A percentile compares a stretch with the other conserved stretches of the same genome.
These are phyloP conservation scores for Rhinichthys osculus DNA, from an alignment of 2,797 vertebrate genomes.

Conservation along the genomic window DNA sequence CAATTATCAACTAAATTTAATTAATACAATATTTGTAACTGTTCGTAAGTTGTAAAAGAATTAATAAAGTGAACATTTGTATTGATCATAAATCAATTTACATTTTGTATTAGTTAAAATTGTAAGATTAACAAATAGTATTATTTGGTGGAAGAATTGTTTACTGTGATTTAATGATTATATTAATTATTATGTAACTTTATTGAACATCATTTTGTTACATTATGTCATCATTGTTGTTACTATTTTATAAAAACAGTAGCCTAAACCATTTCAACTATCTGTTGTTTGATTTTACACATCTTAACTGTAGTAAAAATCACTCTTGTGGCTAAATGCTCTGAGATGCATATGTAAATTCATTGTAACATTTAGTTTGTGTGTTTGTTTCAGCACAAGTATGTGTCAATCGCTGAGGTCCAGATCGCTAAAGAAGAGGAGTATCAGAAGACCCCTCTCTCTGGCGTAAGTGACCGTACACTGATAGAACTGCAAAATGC, in stretches of 20 bases:
- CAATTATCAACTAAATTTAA: background rate
- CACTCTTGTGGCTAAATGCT: background rate
- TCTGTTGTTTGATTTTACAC: background rate
- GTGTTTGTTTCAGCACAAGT: slow-evolving; percentile 86
- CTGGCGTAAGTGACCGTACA: slow-evolving; percentile 82
- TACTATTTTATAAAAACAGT: too few species aligned
- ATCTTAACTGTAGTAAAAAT: background rate
- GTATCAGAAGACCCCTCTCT: slow-evolving; percentile 93
- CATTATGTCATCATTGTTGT: background rate
- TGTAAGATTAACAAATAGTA: background rate
- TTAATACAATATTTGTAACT: background rate
- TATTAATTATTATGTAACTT: background rate
- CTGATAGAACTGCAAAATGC: background rate
- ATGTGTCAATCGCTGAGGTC: slow-evolving; percentile 93
- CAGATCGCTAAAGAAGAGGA: slow-evolving; percentile 95
- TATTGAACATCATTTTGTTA: background rate
- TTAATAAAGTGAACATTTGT: too few species aligned
- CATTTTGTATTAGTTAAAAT: background rate
- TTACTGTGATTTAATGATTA: background rate
- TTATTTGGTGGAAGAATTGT: background rate
- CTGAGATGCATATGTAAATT: background rate
- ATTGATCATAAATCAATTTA: too few species aligned
- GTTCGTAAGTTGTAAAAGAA: too few species aligned
- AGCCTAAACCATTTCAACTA: background rate
- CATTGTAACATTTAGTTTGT: background rate